These are phyloP conservation scores for Synergus japonicus DNA, from an alignment of 2,888 invertebrate species.

Conservation along the genomic window DNA sequence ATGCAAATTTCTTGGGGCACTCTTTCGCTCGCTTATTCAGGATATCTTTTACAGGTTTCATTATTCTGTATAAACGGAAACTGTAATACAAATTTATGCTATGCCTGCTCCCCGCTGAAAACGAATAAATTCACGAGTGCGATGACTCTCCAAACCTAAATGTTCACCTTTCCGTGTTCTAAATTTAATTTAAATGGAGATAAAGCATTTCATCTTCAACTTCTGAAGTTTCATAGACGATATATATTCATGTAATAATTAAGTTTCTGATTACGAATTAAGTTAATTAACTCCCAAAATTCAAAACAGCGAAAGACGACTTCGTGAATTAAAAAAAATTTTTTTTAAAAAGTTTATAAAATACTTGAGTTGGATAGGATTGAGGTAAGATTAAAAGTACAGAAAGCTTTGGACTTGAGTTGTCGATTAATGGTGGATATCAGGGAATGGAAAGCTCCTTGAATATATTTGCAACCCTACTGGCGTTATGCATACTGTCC, in stretches of 20 bases:
- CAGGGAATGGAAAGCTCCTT: conserved; percentile 68
- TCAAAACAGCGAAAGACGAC: background rate
- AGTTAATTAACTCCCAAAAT: background rate
- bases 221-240: background rate
- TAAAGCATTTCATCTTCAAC: conserved; percentile 18
- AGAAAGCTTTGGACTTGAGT: background rate
- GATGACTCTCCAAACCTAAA: conserved; percentile 37
- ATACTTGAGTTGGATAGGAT: too few relatives aligned
- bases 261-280: background rate
- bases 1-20: conserved; percentile 38
- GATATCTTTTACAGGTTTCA: conserved; percentile 38
- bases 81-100: conserved; percentile 41
- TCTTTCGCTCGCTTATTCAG: conserved; percentile 38
- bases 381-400: background rate
- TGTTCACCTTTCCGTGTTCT: conserved; percentile 19
- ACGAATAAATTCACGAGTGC: conserved; percentile 33
- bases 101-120: conserved; percentile 5
- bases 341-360: too few relatives aligned
- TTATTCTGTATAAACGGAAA: conserved; percentile 37
- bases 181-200: conserved; percentile 41
- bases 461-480: conserved; percentile 65
- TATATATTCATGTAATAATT: conserved; percentile 3
- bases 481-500: conserved; percentile 61
- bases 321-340: background rate
- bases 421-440: conserved; percentile 57